Conservation (phyloP, 2,113 vertebrate genomes). For the Ascaphus truei region DNA sequence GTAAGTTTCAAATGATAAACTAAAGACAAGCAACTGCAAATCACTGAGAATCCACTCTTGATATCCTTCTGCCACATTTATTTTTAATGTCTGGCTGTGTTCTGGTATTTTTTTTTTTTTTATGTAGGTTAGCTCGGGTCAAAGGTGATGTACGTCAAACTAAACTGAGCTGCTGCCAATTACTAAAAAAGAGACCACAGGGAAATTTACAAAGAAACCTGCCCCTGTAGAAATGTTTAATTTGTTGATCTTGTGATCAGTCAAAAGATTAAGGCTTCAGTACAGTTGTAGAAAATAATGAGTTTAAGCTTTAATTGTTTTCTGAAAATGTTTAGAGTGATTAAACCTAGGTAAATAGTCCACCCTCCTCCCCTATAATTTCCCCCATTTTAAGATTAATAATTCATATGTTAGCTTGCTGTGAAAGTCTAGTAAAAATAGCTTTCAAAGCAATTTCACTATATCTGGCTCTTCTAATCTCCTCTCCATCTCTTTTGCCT, state of each 20-base stretch:
- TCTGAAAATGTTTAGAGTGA: slow-evolving; percentile 14
- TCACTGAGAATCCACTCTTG: no score
- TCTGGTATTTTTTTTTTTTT: no score
- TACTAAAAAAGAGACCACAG: slow-evolving; percentile 4
- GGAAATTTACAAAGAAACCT: not conserved
- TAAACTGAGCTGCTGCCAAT: slow-evolving; percentile 1
- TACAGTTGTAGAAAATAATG: not conserved
- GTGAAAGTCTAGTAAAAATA: slow-evolving; percentile 50
- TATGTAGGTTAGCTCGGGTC: not conserved
- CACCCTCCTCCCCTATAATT: not conserved
- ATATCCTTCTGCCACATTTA: no score
- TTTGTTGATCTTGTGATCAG: not conserved
- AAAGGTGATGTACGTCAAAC: slow-evolving; percentile 8
- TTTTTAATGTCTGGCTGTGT: no score
- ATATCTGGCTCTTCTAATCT: slow-evolving; percentile 60
- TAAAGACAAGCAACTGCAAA: no score
- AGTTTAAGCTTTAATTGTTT: not conserved
- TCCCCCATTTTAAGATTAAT: slow-evolving; percentile 2
- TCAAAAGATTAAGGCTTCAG: not conserved
- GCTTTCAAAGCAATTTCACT: slow-evolving; percentile 62
- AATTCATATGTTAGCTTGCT: slow-evolving; percentile 2
- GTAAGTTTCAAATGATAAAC: no score
- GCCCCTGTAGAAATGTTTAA: not conserved
- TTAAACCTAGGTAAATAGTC: no score
- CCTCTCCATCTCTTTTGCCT: slow-evolving; percentile 48